Conservation (phyloP, 2,797 vertebrate species). For the Setipinna tenuifilis region DNA sequence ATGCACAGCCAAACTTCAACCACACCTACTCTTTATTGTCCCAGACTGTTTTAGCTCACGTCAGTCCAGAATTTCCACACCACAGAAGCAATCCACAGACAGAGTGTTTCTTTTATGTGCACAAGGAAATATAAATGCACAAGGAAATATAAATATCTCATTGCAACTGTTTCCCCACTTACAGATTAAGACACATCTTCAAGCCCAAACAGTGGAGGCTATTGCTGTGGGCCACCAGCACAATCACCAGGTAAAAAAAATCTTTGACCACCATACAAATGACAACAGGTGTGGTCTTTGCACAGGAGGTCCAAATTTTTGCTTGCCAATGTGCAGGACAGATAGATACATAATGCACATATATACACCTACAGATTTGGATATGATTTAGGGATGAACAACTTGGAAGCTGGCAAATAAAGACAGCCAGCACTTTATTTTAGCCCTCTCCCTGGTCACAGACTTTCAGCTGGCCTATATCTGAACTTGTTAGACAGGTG, state of each 20-base stretch:
- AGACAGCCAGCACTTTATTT: not conserved
- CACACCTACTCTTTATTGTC: not conserved
- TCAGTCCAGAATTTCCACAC: not conserved
- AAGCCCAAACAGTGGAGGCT: constrained; percentile 82
- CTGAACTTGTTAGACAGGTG: constrained; percentile 11
- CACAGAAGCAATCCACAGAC: not conserved
- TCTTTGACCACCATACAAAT: not conserved
- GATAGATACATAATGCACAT: too few species aligned
- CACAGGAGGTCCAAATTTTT: not conserved
- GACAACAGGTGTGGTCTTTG: not conserved
- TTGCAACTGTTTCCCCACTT: constrained; percentile 36
- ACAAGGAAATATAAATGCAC: not conserved
- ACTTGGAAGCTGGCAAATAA: not conserved
- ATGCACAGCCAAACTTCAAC: not conserved
- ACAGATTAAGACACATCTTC: constrained; percentile 93
- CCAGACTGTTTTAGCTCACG: not conserved
- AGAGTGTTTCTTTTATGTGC: not conserved
- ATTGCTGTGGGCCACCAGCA: constrained; percentile 94
- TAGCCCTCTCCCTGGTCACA: not conserved
- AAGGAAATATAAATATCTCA: constrained; percentile 28
- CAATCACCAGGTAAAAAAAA: constrained; percentile 84
- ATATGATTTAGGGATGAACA: not conserved
- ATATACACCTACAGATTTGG: too few species aligned
- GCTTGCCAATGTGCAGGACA: not conserved
- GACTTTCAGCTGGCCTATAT: not conserved